A percentile compares a stretch with the other conserved stretches of the same genome.
Conservation (phyloP, 23 tunicate genomes). For the Styela clava region DNA sequence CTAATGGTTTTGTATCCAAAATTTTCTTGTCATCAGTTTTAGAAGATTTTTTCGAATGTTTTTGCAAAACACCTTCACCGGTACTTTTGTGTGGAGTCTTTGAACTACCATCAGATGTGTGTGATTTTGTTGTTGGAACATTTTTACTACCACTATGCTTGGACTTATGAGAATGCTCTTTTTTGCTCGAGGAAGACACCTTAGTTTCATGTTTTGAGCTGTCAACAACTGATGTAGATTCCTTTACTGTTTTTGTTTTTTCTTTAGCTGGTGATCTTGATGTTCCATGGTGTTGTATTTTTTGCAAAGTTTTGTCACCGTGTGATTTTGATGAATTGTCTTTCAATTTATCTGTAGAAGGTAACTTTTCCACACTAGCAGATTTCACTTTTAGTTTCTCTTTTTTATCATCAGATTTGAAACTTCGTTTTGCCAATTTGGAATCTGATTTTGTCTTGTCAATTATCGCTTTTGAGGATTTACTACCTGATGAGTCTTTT, state of each 20-base stretch:
- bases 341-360: neutral
- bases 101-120: neutral
- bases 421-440: neutral
- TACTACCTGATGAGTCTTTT: neutral
- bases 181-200: neutral
- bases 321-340: neutral
- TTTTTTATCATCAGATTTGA: neutral
- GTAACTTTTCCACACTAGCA: neutral
- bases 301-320: neutral
- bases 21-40: neutral
- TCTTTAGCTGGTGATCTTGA: conserved; percentile 4
- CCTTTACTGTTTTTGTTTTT: neutral
- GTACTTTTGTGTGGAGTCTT: neutral
- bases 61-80: neutral
- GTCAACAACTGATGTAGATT: neutral
- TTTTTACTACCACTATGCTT: neutral
- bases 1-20: neutral
- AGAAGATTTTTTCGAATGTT: neutral
- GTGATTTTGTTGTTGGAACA: neutral
- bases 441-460: neutral
- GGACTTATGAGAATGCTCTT: neutral
- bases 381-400: neutral
- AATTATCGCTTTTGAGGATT: neutral
- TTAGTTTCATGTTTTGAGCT: neutral
- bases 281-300: neutral